Evolutionary conservation across 2,888 invertebrate genomes (phyloP).

Genomic region (Euplagia quadripunctaria): DNA sequence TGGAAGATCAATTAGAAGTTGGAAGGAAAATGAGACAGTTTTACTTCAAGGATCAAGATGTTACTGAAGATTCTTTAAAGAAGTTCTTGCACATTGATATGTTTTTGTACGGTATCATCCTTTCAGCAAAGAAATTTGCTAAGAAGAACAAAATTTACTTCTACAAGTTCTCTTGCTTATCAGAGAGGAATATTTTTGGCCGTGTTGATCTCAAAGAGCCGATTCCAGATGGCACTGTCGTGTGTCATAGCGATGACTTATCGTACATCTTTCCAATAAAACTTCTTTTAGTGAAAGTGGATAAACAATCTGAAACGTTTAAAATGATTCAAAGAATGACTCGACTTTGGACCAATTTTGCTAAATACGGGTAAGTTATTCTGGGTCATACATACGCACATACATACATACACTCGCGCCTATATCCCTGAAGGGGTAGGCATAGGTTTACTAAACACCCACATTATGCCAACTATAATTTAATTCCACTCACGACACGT

Average conservation of each 20-base stretch:
- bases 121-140: constrained; percentile 56
- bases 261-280: constrained; percentile 33
- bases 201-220: no score
- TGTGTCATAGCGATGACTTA: no score
- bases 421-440: no score
- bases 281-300: constrained; percentile 45
- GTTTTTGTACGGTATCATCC: constrained; percentile 53
- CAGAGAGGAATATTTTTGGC: no score
- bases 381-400: no score
- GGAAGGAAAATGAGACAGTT: constrained; percentile 53
- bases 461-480: no score
- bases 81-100: constrained; percentile 51
- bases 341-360: constrained; percentile 34
- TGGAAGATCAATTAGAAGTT: constrained; percentile 55
- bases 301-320: constrained; percentile 55
- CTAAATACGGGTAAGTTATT: constrained; percentile 62
- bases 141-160: constrained; percentile 60
- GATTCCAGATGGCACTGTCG: fast-evolving
- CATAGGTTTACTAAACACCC: no score
- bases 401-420: no score
- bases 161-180: constrained; percentile 21
- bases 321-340: constrained; percentile 64
- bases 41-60: constrained; percentile 47
- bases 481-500: no score
- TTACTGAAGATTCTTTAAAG: constrained; percentile 49